Evolutionary conservation across 2,888 invertebrate genomes (phyloP), one percentile per base, ranked within the genome.

Genomic region (Tethea ocularis): DNA sequence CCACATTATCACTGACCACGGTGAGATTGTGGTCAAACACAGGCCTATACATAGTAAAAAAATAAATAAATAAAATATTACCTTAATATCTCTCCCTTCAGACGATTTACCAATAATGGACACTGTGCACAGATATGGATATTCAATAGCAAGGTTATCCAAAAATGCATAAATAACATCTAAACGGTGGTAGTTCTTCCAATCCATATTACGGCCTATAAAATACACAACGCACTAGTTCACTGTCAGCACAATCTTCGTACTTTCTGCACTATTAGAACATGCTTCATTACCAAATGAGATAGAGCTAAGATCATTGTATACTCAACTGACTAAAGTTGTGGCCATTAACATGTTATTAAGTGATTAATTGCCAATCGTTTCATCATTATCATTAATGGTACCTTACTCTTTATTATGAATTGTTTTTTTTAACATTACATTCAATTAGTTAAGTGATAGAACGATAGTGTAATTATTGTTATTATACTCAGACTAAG

Each of bases 31-130:
- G n/a, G n/a, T n/a, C n/a, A n/a, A n/a, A n/a, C n/a, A n/a, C n/a
- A 26, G 26, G 26, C 26, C 26, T 5, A 6, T 7, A 26, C 26
- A 26, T 26, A 26, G 5, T 2, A 26, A 26, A 7, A 4, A 38
- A n/a, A n/a, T n/a, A n/a, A 15, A 38, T 6, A 38, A 24, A 10
- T 22, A 53, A 53, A 23, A 1, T 53, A 62, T 68, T 78, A 91
- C 91, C 84, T 86, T 86, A 20, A 93, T 69, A 58, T 88, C 87
- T 52, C 92, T 83, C 1, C 88, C 90, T 77, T 93, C 92, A 26
- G 67, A 79, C 1, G 91, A 82, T 54, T 75, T 76, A 5, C 92
- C 92, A 60, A 93, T 92, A n/a, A 80, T 75, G 51, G 53, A 71
- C 2, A 90, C 83, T 6, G 77, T 66, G 62, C 91, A 91, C 51